Conservation (phyloP, 2,113 vertebrate species). For the Gallinago media region DNA sequence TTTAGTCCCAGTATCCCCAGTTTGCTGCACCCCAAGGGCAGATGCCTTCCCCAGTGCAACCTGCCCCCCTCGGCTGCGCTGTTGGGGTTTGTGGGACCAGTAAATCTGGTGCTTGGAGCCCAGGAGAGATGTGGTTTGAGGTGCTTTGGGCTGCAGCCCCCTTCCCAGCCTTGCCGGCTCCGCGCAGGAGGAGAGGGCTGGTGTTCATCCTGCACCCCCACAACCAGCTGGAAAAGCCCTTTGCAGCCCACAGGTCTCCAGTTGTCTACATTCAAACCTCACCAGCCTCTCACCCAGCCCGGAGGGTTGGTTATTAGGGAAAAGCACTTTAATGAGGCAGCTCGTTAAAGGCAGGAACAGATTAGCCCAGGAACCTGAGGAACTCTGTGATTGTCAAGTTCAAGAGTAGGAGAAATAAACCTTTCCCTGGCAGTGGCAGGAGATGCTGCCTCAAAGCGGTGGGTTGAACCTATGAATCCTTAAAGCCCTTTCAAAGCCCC, state of each 20-base stretch:
- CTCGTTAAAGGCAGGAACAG: slow-evolving; percentile 53
- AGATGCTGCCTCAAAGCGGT: slow-evolving; percentile 28
- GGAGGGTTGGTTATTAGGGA: slow-evolving; percentile 11
- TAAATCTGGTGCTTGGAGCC: background rate
- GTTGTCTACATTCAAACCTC: background rate
- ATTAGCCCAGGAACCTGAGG: slow-evolving; percentile 28
- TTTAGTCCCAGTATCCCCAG: background rate
- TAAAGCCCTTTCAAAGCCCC: slow-evolving; percentile 36
- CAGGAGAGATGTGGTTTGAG: background rate
- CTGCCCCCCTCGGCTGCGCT: background rate
- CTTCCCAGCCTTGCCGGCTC: background rate
- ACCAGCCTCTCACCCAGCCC: background rate
- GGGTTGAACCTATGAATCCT: slow-evolving; percentile 19
- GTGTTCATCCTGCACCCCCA: background rate
- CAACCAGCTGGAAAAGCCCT: background rate
- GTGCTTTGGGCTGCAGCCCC: background rate
- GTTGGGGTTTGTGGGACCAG: background rate
- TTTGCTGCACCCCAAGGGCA: background rate
- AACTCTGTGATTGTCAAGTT: background rate
- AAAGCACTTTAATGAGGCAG: slow-evolving; percentile 54
- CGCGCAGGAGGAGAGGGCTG: background rate
- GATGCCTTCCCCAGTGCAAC: background rate
- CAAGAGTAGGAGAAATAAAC: background rate
- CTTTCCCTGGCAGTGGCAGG: background rate
- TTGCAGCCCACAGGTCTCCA: background rate